Evolutionary conservation across 2,113 vertebrate species (phyloP).

Genomic region (Ophiodon elongatus): DNA sequence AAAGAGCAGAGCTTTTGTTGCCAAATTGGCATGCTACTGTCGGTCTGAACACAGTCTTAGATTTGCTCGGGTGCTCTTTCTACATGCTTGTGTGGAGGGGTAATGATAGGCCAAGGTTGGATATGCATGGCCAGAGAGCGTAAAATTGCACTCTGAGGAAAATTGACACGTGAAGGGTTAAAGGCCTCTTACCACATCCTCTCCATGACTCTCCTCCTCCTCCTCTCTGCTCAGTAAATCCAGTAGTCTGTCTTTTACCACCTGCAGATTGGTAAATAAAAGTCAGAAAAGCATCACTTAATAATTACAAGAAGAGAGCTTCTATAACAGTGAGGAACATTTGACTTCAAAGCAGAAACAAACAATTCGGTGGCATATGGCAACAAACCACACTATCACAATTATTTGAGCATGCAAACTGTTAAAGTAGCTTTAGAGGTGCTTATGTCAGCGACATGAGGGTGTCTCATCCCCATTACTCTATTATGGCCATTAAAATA

Average conservation of each 20-base stretch:
- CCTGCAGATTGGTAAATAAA: constrained; percentile 80
- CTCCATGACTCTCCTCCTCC: constrained; percentile 94
- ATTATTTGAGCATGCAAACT: constrained; percentile 34
- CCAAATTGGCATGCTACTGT: constrained; percentile 14
- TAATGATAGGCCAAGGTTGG: background rate
- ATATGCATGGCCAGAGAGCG: constrained; percentile 26
- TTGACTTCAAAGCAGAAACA: constrained; percentile 11
- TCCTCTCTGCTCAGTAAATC: constrained; percentile 94
- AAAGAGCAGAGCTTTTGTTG: constrained; percentile 13
- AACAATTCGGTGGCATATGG: constrained; percentile 12
- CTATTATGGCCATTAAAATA: constrained; percentile 40
- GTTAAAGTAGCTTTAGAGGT: background rate
- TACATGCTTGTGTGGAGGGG: background rate
- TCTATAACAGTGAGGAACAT: constrained; percentile 3
- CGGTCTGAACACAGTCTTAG: constrained; percentile 3
- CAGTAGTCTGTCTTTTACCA: constrained; percentile 94
- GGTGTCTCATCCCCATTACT: constrained; percentile 5
- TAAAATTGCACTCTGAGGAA: constrained; percentile 19
- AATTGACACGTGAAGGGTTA: constrained; percentile 5
- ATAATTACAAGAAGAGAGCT: background rate
- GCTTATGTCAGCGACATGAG: constrained; percentile 7
- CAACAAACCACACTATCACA: constrained; percentile 14
- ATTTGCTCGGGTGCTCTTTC: background rate
- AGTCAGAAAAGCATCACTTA: background rate
- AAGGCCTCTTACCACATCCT: constrained; percentile 91